Evolutionary conservation across 2,113 vertebrate genomes (phyloP), one percentile per base, ranked within the genome.

Genomic region (Eidolon helvum): DNA sequence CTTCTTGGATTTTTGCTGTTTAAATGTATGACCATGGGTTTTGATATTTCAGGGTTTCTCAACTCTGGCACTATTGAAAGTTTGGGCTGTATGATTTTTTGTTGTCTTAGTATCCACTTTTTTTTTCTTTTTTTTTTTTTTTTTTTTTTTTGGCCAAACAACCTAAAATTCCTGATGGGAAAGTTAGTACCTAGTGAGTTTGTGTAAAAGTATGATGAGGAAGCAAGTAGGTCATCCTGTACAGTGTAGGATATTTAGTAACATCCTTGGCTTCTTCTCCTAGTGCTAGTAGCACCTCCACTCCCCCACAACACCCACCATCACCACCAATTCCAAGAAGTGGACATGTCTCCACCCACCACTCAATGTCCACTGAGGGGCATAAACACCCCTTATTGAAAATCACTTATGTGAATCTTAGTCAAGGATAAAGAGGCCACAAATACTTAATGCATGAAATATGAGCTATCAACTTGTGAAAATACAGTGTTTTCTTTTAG

Each of bases 171-270:
- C 8, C n/a, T 21, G 72, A 68, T 80, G 45, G 24, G 69, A 95
- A 87, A 69, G 90, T 96, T 95, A 98, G 93, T 90, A 98, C 94
- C 83, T 38, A 97, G 93, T 98, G 95, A 98, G 96, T 98, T 98
- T 97, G 97, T 5, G 40, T 96, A n/a, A 45, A 68, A 15, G 18
- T 97, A 91, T 90, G 96, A 97, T 94, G 97, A 97, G 95, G 97
- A 98, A 96, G 96, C 96, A 97, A 98, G 98, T 98, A 16, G 40
- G 8, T 57, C 16, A 15, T 85, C 21, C 45, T 66, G 14, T 55
- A 38, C 12, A 33, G 3, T 55, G 6, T 11, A 8, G 2, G 26
- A 26, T 57, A 28, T 33, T 91, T 1, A 45, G 4, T 7, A 16
- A 24, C 35, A 48, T 26, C 12, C 10, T n/a, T 85, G 7, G 4